These are phyloP conservation scores for Drosophila athabasca DNA, from an alignment of 1,140 invertebrate species.

Conservation along the genomic window DNA sequence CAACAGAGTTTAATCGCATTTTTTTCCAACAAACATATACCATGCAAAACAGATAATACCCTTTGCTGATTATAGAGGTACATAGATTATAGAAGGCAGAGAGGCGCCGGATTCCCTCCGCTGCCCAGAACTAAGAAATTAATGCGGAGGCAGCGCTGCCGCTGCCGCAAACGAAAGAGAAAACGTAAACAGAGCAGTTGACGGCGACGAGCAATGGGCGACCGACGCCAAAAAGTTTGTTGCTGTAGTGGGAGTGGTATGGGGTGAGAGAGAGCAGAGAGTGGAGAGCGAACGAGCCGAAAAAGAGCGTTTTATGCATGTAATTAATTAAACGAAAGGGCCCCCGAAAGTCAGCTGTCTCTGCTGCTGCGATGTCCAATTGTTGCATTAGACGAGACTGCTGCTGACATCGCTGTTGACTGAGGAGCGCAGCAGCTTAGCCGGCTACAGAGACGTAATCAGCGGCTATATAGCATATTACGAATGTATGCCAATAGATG, in stretches of 20 bases:
- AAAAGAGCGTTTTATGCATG: slow-evolving; percentile 56
- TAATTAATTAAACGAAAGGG: slow-evolving; percentile 70
- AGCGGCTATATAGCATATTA: slow-evolving; percentile 74
- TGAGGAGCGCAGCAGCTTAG: slow-evolving; percentile 34
- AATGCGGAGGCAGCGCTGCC: slow-evolving; percentile 52
- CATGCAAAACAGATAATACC: too few species aligned
- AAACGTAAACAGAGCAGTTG: slow-evolving; percentile 62
- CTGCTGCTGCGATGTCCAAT: slow-evolving; percentile 57
- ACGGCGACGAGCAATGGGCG: slow-evolving; percentile 20
- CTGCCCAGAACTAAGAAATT: slow-evolving; percentile 55
- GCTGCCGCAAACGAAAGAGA: slow-evolving; percentile 67
- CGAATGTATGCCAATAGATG: slow-evolving; percentile 79
- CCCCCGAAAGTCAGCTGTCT: slow-evolving; percentile 74
- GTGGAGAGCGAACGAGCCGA: slow-evolving; percentile 41
- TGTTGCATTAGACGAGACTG: slow-evolving; percentile 68
- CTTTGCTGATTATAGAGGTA: too few species aligned
- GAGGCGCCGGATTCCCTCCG: too few species aligned
- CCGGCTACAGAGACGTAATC: slow-evolving; percentile 34
- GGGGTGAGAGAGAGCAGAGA: not conserved
- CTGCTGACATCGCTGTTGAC: not conserved
- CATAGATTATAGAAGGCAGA: slow-evolving; percentile 9
- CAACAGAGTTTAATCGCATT: too few species aligned
- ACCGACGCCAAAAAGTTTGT: slow-evolving; percentile 63
- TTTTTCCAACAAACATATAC: too few species aligned
- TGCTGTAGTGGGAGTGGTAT: slow-evolving; percentile 23